These are phyloP conservation scores for Anastatus disparis DNA, from an alignment of 1,140 invertebrate genomes.

Conservation along the genomic window DNA sequence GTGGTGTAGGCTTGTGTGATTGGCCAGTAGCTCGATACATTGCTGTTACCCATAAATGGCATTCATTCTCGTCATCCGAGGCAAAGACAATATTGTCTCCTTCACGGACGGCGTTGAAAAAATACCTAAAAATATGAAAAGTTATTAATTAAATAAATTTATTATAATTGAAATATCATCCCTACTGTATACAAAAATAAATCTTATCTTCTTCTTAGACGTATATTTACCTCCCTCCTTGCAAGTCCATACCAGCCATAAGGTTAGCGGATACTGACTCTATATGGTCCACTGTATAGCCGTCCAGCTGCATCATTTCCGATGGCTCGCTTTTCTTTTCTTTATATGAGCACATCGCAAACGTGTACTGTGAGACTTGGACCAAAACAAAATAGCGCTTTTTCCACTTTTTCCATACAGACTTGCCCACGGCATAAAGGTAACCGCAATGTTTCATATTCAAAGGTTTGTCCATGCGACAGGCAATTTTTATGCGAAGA, in stretches of 20 bases:
- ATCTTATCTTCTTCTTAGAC: too few relatives aligned
- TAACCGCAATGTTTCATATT: constrained; percentile 98
- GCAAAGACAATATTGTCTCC: constrained; percentile 97
- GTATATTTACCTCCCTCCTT: constrained; percentile 61
- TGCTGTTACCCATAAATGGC: constrained; percentile 98
- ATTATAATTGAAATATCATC: too few relatives aligned
- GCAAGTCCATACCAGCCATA: constrained; percentile 84
- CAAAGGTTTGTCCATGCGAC: constrained; percentile 97
- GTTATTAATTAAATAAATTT: too few relatives aligned
- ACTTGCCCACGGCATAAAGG: constrained; percentile 94
- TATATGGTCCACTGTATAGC: constrained; percentile 99
- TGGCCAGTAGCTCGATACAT: constrained; percentile 99
- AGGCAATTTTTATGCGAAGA: constrained; percentile 96
- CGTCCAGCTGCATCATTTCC: constrained; percentile 99
- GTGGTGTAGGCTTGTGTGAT: constrained; percentile 97
- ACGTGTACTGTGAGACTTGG: constrained; percentile 99
- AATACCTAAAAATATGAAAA: constrained; percentile 84
- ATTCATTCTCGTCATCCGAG: constrained; percentile 98
- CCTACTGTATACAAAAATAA: too few relatives aligned
- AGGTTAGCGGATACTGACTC: constrained; percentile 90
- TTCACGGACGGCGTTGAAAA: constrained; percentile 98
- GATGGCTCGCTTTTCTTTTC: constrained; percentile 99
- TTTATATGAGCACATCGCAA: constrained; percentile 99
- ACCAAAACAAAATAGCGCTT: constrained; percentile 98
- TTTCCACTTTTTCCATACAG: constrained; percentile 99